Base-by-base conservation (phyloP, 2,888 invertebrate species). In the Idaea straminata region DNA sequence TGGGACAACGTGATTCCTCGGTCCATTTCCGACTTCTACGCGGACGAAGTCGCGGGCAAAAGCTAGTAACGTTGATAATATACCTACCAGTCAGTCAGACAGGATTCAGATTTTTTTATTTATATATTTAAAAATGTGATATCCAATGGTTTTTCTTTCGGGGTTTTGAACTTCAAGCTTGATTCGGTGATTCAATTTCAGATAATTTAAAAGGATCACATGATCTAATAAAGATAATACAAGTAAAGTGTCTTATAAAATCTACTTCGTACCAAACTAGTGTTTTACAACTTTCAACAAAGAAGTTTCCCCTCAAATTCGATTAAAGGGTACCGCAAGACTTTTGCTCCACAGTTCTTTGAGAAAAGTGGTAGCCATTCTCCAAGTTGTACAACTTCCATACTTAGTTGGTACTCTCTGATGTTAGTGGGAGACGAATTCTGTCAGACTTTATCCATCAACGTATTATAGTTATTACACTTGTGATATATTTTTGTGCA, bases 291-390 rank as follows among this genome's bases (percentile, higher is more conserved):
- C 75, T 83, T 75, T 69, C 69, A 63, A 73, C 77, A 81, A 78
- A 83, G 81, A 84, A 85, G 79, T 83, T 84, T 78, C 79, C 76
- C 74, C 79, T 72, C 75, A 83, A 83, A 86, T 86, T 85, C 83
- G 85, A 86, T 86, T 83, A 84, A 80, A 83, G 78, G 78, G 78
- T 79, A 80, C 83, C 83, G 80, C 85, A 83, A 82, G 81, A 80
- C 83, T 84, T 81, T 83, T 81, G 79, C 73, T 68, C 64, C 61
- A 71, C 62, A 77, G 80, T 77, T 82, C 76, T 72, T 73, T 69
- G 72, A 74, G 74, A 74, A 76, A 79, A 81, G 75, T 77, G 73
- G 74, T 74, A 77, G 76, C 71, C 75, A 71, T 77, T 78, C 10
- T 64, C 69, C 61, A 80, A 76, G 73, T 81, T 78, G 62, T 66